Conservation (phyloP, 2,113 vertebrate species). For the Stegostoma tigrinum region DNA sequence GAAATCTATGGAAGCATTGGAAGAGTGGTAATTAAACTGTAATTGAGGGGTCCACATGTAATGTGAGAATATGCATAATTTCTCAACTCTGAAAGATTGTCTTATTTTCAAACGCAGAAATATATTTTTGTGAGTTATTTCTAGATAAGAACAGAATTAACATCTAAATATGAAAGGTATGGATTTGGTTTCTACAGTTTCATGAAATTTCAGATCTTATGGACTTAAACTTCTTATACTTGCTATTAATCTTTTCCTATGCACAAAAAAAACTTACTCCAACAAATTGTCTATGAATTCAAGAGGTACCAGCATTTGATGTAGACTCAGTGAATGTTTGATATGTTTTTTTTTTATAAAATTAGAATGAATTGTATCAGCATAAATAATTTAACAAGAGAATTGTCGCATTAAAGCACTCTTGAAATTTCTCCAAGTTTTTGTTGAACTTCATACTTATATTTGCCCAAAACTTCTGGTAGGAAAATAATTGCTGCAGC, state of each 20-base stretch:
- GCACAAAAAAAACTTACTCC: neutral
- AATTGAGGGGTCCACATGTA: neutral
- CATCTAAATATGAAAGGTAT: neutral
- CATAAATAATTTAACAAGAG: neutral
- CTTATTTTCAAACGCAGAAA: conserved; percentile 13
- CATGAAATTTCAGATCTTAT: neutral
- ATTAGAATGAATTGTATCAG: neutral
- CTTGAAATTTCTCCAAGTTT: neutral
- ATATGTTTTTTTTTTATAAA: neutral
- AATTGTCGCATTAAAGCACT: neutral
- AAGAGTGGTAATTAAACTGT: neutral
- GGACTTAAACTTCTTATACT: too few species aligned
- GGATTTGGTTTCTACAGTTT: neutral
- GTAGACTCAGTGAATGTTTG: neutral
- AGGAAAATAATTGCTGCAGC: too few species aligned
- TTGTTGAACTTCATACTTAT: neutral
- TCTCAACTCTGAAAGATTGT: neutral
- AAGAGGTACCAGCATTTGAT: neutral
- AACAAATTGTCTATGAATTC: neutral
- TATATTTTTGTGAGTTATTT: neutral
- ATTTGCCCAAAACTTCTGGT: neutral
- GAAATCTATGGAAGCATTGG: neutral
- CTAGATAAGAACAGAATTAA: neutral
- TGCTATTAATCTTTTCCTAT: neutral
- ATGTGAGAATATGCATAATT: neutral